Conservation (phyloP, 2,113 vertebrate species). For the Motacilla tschutschensis region DNA sequence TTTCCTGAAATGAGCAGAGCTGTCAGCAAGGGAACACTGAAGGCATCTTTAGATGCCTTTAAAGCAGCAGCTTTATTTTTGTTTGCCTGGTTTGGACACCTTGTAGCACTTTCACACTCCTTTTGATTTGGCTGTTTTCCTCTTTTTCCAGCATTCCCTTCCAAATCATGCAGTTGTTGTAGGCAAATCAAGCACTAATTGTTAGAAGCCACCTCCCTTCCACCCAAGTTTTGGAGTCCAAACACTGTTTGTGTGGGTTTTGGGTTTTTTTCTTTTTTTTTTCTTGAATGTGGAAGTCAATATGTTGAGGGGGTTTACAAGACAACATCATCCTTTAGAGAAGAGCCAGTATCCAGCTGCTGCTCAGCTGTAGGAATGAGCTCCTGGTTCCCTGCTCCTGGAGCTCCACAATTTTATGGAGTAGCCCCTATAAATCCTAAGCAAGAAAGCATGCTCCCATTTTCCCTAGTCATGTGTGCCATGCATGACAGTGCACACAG, state of each 20-base stretch:
- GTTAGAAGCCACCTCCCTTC: not conserved
- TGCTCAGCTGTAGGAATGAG: not conserved
- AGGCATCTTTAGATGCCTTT: not conserved
- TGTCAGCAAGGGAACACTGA: not conserved
- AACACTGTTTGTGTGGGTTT: not conserved
- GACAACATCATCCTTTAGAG: not conserved
- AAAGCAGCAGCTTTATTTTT: not conserved
- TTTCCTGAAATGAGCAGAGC: not conserved
- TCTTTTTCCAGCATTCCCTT: not conserved
- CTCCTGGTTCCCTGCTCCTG: not conserved
- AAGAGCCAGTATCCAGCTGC: not conserved
- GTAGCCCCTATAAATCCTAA: not conserved
- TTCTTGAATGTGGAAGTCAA: not conserved
- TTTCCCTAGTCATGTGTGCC: not conserved
- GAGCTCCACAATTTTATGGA: not conserved
- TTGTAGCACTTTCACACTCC: not conserved
- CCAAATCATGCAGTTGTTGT: not conserved
- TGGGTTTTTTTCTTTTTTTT: not conserved
- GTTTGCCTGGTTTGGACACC: not conserved
- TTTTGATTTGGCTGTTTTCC: not conserved
- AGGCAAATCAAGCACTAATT: not conserved
- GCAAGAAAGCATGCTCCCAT: not conserved
- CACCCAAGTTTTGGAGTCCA: not conserved
- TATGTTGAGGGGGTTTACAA: not conserved
- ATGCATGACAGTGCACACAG: not conserved